Conservation (phyloP, 2,888 invertebrate species). For the Hanleya hanleyi region DNA sequence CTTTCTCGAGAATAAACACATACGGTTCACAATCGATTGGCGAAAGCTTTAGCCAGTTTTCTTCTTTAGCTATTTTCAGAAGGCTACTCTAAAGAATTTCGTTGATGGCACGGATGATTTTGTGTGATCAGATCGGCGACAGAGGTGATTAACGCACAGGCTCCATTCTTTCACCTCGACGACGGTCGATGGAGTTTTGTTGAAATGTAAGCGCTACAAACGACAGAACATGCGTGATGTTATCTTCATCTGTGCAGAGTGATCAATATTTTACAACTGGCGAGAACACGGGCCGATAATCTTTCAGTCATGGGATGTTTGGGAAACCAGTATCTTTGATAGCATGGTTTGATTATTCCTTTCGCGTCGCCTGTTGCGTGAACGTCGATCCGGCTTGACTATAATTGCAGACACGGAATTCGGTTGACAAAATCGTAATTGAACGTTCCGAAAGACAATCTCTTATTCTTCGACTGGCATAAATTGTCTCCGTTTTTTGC, state of each 20-base stretch:
- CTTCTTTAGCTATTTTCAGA: not conserved
- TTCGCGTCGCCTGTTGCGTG: too few species aligned
- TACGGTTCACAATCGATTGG: not conserved
- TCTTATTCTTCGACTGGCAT: not conserved
- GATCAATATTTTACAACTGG: slow-evolving; percentile 11
- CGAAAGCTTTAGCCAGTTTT: not conserved
- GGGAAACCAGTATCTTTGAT: slow-evolving; percentile 1
- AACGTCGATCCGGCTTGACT: too few species aligned
- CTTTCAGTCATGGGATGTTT: slow-evolving; percentile 4
- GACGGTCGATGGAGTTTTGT: not conserved
- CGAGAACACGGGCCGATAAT: not conserved
- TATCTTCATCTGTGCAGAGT: not conserved
- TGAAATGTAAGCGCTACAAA: not conserved
- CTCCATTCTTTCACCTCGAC: slow-evolving; percentile 3
- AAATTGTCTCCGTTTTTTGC: not conserved
- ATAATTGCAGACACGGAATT: too few species aligned
- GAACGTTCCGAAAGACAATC: not conserved
- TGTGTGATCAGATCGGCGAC: not conserved
- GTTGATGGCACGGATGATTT: not conserved
- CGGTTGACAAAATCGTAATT: slow-evolving; percentile 1
- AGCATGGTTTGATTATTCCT: slow-evolving; percentile 6
- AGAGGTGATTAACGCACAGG: not conserved
- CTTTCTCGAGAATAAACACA: not conserved
- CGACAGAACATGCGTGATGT: not conserved
- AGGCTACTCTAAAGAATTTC: not conserved